These are phyloP conservation scores for Halcyon malimbica DNA, from an alignment of 2,113 vertebrate species.

Conservation along the genomic window DNA sequence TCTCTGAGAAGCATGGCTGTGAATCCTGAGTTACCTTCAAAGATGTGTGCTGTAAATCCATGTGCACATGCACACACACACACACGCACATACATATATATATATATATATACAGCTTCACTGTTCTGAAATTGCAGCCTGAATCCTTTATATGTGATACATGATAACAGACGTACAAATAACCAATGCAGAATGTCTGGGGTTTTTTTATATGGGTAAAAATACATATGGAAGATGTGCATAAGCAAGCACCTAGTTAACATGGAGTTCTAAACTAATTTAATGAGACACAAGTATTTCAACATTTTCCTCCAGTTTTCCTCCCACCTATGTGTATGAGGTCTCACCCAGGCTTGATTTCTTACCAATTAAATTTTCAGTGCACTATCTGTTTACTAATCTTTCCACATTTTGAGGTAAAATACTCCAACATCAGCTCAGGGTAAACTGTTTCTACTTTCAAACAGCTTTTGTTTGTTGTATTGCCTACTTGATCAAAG, in stretches of 20 bases:
- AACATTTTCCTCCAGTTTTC: neutral
- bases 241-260: neutral
- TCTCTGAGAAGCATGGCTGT: neutral
- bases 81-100: neutral
- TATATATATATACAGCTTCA: neutral
- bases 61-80: neutral
- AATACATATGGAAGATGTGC: neutral
- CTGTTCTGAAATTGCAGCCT: neutral
- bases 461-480: neutral
- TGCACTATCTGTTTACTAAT: neutral
- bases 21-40: slow-evolving; percentile 8
- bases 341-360: neutral
- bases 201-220: neutral
- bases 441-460: neutral
- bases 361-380: neutral
- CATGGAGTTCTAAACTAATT: neutral
- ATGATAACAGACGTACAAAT: neutral
- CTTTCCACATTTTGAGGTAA: neutral
- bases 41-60: neutral
- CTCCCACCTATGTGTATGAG: neutral
- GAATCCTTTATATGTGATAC: neutral
- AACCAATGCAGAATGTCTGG: neutral
- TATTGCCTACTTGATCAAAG: neutral
- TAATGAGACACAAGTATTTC: neutral
- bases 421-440: neutral